phyloP scores from a whole-genome alignment of 2,797 vertebrate species.

The Lagorchestes hirsutus region DNA sequence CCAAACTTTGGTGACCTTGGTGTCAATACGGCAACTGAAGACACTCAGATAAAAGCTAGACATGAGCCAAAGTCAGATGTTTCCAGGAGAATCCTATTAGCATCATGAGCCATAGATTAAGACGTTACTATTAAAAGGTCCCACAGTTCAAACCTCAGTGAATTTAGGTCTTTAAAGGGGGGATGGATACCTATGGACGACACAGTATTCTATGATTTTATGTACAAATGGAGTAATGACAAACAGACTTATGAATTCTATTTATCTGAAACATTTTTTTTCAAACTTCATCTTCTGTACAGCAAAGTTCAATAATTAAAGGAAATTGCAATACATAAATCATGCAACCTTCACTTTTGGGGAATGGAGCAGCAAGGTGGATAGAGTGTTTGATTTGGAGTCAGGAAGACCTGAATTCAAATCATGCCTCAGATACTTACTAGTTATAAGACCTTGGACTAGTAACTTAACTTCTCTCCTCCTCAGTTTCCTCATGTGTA shows the following conservation, averaged over 20 bases:
- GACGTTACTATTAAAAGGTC: background rate
- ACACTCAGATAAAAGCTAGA: background rate
- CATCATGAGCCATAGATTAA: background rate
- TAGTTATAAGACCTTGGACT: background rate
- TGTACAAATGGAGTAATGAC: background rate
- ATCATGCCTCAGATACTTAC: background rate
- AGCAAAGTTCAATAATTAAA: background rate
- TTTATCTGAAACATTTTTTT: background rate
- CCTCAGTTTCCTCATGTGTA: background rate
- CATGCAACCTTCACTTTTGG: background rate
- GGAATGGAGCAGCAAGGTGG: background rate
- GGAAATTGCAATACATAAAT: background rate
- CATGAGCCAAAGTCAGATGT: background rate
- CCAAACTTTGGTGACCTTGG: background rate
- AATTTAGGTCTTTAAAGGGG: background rate
- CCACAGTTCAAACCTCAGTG: background rate
- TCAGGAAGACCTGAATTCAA: background rate
- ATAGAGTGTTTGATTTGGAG: background rate
- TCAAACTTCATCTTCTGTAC: background rate
- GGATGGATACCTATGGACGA: background rate
- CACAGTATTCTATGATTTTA: background rate
- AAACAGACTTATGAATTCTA: background rate
- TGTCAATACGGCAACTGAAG: background rate
- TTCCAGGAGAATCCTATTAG: background rate
- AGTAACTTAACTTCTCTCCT: background rate